phyloP scores from a whole-genome alignment of 2,797 vertebrate species.

The Threskiornis aethiopicus region DNA sequence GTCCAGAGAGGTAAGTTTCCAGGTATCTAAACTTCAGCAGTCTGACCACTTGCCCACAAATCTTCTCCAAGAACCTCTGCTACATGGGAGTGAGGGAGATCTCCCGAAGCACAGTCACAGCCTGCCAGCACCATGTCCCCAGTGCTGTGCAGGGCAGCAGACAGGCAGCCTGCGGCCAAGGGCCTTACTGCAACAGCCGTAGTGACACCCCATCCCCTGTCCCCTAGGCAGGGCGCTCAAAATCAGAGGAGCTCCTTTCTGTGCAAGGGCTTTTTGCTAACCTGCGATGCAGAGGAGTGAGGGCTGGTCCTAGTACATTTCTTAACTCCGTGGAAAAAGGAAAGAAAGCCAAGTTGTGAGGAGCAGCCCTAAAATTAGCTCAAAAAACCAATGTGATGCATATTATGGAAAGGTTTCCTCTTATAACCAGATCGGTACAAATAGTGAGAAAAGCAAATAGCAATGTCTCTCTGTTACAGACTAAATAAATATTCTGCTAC shows the following conservation, averaged over 20 bases:
- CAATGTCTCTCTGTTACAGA: background rate
- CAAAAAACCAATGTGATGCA: background rate
- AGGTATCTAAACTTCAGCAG: background rate
- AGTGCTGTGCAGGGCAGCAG: background rate
- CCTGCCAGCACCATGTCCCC: background rate
- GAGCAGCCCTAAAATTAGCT: background rate
- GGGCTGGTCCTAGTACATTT: background rate
- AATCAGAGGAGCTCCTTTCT: background rate
- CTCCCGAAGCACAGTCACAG: background rate
- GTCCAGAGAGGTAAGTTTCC: background rate
- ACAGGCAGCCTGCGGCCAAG: background rate
- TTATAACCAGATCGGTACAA: background rate
- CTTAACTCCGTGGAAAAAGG: background rate
- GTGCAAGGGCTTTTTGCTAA: background rate
- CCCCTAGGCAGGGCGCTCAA: background rate
- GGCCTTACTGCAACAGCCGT: background rate
- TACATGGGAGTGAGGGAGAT: rapidly evolving
- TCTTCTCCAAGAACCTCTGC: background rate
- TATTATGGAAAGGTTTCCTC: background rate
- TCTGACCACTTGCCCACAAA: background rate
- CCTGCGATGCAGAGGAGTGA: rapidly evolving
- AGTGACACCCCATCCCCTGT: rapidly evolving
- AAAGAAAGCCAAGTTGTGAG: background rate
- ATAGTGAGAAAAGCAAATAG: background rate
- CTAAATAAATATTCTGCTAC: background rate